Percentiles rank a stretch among this genome's conserved stretches.
Evolutionary conservation across 1,140 invertebrate genomes (phyloP).

Genomic region (Bombus haemorrhoidalis): DNA sequence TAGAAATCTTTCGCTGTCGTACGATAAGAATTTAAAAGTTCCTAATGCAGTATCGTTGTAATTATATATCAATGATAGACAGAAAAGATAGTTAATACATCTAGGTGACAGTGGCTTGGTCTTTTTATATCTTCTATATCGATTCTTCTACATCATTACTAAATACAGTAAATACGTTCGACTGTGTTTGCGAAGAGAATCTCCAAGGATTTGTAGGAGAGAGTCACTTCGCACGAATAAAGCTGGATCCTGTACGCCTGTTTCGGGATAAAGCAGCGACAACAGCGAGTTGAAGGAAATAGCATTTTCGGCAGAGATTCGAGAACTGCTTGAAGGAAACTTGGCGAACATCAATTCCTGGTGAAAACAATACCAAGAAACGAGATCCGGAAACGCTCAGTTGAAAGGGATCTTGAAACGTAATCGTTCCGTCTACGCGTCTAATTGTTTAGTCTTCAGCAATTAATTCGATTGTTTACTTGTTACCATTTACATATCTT

Average conservation of each 20-base stretch:
- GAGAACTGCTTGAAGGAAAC: not conserved
- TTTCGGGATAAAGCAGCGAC: constrained; percentile 2
- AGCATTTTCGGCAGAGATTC: not conserved
- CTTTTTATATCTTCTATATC: not conserved
- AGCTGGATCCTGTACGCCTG: not conserved
- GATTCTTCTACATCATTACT: not conserved
- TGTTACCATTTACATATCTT: too few relatives aligned
- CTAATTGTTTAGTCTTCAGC: not conserved
- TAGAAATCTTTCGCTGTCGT: too few relatives aligned
- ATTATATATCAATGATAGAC: too few relatives aligned
- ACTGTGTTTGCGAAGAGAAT: not conserved
- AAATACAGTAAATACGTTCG: not conserved
- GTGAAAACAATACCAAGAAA: not conserved
- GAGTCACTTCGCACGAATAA: constrained; percentile 14
- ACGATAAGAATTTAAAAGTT: too few relatives aligned
- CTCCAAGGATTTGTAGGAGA: constrained; percentile 3
- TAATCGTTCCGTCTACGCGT: not conserved
- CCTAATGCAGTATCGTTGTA: too few relatives aligned
- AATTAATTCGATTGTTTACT: not conserved
- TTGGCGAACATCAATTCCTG: constrained; percentile 11
- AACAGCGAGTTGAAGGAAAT: not conserved
- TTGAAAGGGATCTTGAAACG: not conserved
- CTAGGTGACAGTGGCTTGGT: too few relatives aligned
- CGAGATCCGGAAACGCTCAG: not conserved
- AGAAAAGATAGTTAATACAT: too few relatives aligned